A percentile compares a stretch with the other conserved stretches of the same genome.
Evolutionary conservation across 2,113 vertebrate species (phyloP).

Genomic region (Solea solea): DNA sequence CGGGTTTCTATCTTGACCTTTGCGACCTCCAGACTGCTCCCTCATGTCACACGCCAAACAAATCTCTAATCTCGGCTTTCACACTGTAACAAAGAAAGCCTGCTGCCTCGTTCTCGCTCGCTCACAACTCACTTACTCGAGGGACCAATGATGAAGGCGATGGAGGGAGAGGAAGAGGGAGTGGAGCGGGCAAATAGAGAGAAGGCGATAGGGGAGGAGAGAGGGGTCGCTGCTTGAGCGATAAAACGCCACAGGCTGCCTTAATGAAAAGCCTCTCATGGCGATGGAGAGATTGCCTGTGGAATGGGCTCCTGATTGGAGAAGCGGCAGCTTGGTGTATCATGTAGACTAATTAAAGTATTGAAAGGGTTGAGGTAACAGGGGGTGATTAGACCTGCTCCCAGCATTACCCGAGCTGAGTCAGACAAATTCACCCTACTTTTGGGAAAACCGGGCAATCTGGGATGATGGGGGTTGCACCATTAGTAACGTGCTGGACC

Average conservation of each 20-base stretch:
- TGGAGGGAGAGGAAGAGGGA: constrained; percentile 37
- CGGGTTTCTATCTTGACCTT: constrained; percentile 51
- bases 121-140: constrained; percentile 37
- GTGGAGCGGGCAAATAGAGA: constrained; percentile 40
- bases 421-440: constrained; percentile 33
- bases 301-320: constrained; percentile 73
- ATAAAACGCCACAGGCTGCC: constrained; percentile 65
- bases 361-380: constrained; percentile 50
- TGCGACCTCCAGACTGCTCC: constrained; percentile 46
- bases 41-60: constrained; percentile 40
- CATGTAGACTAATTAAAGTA: constrained; percentile 69
- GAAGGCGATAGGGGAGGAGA: constrained; percentile 15
- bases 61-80: constrained; percentile 68
- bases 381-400: constrained; percentile 60
- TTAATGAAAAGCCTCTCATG: constrained; percentile 78
- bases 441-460: constrained; percentile 24
- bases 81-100: constrained; percentile 53
- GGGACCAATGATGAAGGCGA: constrained; percentile 55
- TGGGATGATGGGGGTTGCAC: constrained; percentile 14
- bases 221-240: constrained; percentile 50
- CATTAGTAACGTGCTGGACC: neutral
- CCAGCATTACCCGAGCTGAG: constrained; percentile 21
- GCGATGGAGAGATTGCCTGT: constrained; percentile 71
- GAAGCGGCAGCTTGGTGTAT: constrained; percentile 60
- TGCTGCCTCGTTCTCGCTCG: constrained; percentile 21